Evolutionary conservation across 2,888 invertebrate species (phyloP).

Genomic region (Anthophora plumipes): DNA sequence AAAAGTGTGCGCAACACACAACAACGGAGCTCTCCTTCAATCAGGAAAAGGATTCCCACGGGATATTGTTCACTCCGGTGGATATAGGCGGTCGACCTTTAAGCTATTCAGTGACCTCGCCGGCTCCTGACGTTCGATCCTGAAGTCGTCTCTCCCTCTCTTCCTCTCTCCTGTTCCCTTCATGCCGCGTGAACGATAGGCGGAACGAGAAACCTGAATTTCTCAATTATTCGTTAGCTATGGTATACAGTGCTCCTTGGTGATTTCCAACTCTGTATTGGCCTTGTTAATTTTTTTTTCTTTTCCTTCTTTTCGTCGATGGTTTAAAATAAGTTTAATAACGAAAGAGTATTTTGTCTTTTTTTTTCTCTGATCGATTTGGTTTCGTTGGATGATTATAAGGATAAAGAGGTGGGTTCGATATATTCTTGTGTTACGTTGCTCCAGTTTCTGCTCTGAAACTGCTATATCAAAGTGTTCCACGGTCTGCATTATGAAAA

Average conservation of each 20-base stretch:
- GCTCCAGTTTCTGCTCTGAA: slow-evolving; percentile 19
- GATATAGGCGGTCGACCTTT: slow-evolving; percentile 63
- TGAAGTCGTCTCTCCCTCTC: slow-evolving; percentile 13
- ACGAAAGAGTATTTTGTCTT: not conserved
- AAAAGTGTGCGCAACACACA: slow-evolving; percentile 26
- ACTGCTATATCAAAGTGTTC: slow-evolving; percentile 23
- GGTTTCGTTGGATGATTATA: not conserved
- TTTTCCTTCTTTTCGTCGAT: not conserved
- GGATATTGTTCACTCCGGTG: slow-evolving; percentile 66
- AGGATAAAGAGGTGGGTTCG: not conserved
- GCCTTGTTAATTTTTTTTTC: not conserved
- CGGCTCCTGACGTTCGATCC: slow-evolving; percentile 57
- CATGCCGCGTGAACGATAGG: slow-evolving; percentile 8
- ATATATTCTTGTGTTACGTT: not conserved
- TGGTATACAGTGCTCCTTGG: too few species aligned
- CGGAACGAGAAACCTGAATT: slow-evolving; percentile 39
- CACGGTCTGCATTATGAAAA: slow-evolving; percentile 24
- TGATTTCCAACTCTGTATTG: slow-evolving; percentile 1
- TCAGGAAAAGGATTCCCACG: slow-evolving; percentile 67
- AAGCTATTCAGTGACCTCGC: slow-evolving; percentile 61
- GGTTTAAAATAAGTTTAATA: not conserved
- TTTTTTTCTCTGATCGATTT: not conserved
- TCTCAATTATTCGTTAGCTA: slow-evolving; percentile 49
- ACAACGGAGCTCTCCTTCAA: slow-evolving; percentile 51
- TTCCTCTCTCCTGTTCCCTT: slow-evolving; percentile 6